phyloP scores from a whole-genome alignment of 2,113 vertebrate species.

The Sialia sialis region DNA sequence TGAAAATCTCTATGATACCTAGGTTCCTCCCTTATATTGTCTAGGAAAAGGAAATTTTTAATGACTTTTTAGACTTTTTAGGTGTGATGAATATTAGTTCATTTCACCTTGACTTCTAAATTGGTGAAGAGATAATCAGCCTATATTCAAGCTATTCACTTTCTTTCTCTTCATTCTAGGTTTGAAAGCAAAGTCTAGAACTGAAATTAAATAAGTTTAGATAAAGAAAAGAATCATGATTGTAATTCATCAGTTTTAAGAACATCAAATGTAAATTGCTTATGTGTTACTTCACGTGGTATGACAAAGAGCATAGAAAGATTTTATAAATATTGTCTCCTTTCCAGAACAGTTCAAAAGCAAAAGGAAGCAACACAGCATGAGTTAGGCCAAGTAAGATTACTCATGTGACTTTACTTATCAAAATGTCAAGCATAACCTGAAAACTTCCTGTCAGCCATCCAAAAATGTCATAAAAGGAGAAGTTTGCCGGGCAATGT shows the following conservation, averaged over 20 bases:
- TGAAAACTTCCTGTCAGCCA: constrained; percentile 32
- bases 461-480: constrained; percentile 40
- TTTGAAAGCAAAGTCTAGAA: neutral
- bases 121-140: neutral
- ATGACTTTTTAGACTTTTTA: neutral
- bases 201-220: neutral
- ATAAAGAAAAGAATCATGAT: neutral
- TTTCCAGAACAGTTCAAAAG: neutral
- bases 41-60: neutral
- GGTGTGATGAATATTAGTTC: neutral
- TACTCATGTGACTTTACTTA: constrained; percentile 13
- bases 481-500: neutral
- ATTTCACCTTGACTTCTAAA: neutral
- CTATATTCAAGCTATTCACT: neutral
- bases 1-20: neutral
- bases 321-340: neutral
- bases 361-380: neutral
- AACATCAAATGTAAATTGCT: neutral
- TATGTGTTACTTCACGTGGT: neutral
- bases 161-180: neutral
- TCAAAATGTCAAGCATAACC: constrained; percentile 59
- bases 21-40: neutral
- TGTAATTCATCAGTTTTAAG: neutral
- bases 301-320: neutral
- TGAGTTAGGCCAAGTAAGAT: neutral